Conservation (phyloP, 2,113 vertebrate species). For the Macheiramphus alcinus region DNA sequence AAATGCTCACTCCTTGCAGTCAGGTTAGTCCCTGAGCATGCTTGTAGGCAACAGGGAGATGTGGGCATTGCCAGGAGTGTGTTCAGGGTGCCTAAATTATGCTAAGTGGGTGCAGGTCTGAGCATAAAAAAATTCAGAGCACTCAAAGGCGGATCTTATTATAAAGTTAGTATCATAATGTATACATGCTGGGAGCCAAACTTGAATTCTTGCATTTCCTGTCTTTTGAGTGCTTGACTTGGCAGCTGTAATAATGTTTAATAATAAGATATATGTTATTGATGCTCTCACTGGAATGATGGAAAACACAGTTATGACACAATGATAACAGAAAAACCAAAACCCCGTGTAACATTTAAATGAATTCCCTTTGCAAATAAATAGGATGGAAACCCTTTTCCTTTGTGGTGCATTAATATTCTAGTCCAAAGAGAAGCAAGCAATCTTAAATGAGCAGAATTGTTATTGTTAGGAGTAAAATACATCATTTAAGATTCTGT, state of each 20-base stretch:
- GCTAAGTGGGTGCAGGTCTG: background rate
- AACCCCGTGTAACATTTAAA: background rate
- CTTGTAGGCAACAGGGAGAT: background rate
- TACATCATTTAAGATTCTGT: background rate
- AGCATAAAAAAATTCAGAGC: background rate
- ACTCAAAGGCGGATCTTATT: background rate
- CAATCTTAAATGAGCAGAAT: background rate
- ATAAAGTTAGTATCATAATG: background rate
- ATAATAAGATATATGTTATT: background rate
- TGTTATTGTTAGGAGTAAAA: background rate
- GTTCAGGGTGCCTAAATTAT: background rate
- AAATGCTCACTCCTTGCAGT: background rate
- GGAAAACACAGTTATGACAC: background rate
- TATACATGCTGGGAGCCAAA: background rate
- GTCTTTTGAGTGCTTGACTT: background rate
- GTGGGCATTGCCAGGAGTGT: rapidly evolving
- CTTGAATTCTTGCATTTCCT: background rate
- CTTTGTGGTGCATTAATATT: background rate
- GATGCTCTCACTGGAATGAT: background rate
- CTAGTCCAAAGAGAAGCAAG: background rate
- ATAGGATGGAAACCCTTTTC: background rate
- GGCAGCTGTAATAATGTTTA: background rate
- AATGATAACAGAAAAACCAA: background rate
- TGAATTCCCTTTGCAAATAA: background rate
- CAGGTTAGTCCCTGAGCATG: background rate